phyloP scores from a whole-genome alignment of 2,888 invertebrate genomes.

The Shargacucullia verbasci region DNA sequence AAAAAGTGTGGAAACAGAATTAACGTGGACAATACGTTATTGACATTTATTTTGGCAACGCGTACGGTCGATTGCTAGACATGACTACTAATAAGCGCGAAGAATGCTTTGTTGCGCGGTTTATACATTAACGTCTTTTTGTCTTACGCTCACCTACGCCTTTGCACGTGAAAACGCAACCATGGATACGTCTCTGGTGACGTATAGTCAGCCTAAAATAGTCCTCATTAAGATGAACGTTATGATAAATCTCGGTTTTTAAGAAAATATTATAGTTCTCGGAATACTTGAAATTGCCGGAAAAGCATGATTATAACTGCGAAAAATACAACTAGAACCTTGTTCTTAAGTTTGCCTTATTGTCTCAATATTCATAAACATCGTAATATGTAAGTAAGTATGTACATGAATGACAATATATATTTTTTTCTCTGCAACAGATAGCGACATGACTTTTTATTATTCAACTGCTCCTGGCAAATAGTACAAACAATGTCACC shows the following conservation, averaged over 20 bases:
- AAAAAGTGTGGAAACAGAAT: slow-evolving; percentile 49
- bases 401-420: neutral
- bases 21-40: slow-evolving; percentile 68
- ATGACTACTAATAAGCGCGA: slow-evolving; percentile 62
- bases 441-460: neutral
- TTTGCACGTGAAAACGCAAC: slow-evolving; percentile 61
- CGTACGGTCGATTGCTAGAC: slow-evolving; percentile 59
- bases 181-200: slow-evolving; percentile 65
- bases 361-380: too few species aligned
- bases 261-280: slow-evolving; percentile 19
- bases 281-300: slow-evolving; percentile 3
- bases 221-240: slow-evolving; percentile 69
- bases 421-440: neutral
- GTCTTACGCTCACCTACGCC: slow-evolving; percentile 69
- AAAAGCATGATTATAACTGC: neutral
- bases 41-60: slow-evolving; percentile 76
- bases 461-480: neutral
- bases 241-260: slow-evolving; percentile 53
- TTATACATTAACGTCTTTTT: slow-evolving; percentile 70
- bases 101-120: slow-evolving; percentile 70
- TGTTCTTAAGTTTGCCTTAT: neutral
- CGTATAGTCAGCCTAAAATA: slow-evolving; percentile 71
- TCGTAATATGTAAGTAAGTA: too few species aligned
- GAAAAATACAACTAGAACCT: neutral
- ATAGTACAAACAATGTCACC: neutral